These are phyloP conservation scores for Bergia sp. DNA, from an alignment of 92 coral and sea anemone species.

Conservation along the genomic window DNA sequence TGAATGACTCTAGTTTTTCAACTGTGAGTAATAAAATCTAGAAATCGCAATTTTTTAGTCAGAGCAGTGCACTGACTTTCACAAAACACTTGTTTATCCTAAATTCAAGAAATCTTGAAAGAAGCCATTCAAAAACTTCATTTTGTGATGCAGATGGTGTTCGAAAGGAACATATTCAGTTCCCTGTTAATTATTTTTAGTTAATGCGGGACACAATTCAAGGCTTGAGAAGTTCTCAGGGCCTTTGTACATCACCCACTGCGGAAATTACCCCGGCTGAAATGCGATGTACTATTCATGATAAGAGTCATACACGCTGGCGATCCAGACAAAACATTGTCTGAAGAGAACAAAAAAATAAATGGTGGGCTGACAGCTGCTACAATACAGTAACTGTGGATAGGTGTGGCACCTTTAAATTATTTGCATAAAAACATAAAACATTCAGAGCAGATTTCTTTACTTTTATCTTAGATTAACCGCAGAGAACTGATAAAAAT, in stretches of 20 bases:
- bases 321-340: constrained; percentile 34
- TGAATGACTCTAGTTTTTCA: too few relatives aligned
- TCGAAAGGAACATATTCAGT: too few relatives aligned
- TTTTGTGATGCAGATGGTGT: background rate
- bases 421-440: background rate
- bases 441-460: background rate
- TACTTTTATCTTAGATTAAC: background rate
- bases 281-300: constrained; percentile 1
- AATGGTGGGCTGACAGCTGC: constrained; percentile 28
- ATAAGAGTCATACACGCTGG: background rate
- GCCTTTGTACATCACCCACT: background rate
- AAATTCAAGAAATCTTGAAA: too few relatives aligned
- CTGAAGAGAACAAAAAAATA: background rate
- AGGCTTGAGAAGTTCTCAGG: constrained; percentile 5
- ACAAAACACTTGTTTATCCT: too few relatives aligned
- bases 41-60: too few relatives aligned
- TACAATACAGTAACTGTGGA: background rate
- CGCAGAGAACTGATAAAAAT: background rate
- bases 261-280: constrained; percentile 1
- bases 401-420: constrained; percentile 4
- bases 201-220: background rate
- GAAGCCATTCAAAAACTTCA: too few relatives aligned
- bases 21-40: too few relatives aligned
- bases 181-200: background rate
- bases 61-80: too few relatives aligned